These are phyloP conservation scores for Pentalonia nigronervosa DNA, from an alignment of 1,140 invertebrate genomes.

Conservation along the genomic window DNA sequence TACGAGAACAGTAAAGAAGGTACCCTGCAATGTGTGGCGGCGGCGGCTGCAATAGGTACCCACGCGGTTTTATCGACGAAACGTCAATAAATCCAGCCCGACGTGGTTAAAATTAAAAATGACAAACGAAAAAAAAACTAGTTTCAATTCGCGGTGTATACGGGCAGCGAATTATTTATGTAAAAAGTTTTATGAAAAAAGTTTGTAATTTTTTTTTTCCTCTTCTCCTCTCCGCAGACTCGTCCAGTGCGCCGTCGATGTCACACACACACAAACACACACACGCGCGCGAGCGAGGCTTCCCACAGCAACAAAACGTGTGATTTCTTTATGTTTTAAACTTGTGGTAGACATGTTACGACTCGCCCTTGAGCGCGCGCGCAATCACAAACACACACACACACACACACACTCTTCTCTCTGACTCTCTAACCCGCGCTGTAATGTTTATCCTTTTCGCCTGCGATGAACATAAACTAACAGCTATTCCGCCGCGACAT, in stretches of 20 bases:
- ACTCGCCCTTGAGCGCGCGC: conserved; percentile 48
- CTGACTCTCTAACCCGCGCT: background rate
- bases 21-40: background rate
- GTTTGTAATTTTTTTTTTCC: conserved; percentile 27
- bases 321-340: conserved; percentile 56
- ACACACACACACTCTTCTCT: background rate
- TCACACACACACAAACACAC: background rate
- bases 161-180: background rate
- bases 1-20: background rate
- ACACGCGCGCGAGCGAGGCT: background rate
- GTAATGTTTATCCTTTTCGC: conserved; percentile 39
- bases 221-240: background rate
- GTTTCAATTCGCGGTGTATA: background rate
- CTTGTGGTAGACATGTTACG: conserved; percentile 49
- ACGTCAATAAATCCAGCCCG: conserved; percentile 5
- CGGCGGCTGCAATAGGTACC: background rate
- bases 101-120: conserved; percentile 6
- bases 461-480: conserved; percentile 46
- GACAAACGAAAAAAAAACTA: background rate
- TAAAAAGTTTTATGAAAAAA: conserved; percentile 44
- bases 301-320: conserved; percentile 37
- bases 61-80: background rate
- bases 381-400: background rate
- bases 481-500: conserved; percentile 26
- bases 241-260: background rate